Percentiles rank a stretch among this genome's conserved stretches.
Evolutionary conservation across 2,888 invertebrate genomes (phyloP).

Genomic region (Rotaria macrura): DNA sequence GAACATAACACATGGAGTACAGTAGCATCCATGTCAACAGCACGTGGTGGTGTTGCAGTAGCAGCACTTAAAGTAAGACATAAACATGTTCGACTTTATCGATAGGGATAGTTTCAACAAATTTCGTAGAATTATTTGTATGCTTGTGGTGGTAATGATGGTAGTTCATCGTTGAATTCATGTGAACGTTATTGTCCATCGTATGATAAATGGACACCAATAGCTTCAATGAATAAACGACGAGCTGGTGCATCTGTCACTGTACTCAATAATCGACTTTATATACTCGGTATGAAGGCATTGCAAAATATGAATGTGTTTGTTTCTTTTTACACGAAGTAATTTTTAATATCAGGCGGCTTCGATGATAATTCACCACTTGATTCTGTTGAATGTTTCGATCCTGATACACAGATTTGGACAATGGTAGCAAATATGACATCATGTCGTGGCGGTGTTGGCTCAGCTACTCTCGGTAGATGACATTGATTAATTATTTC

Average conservation of each 20-base stretch:
- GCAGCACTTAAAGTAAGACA: constrained; percentile 42
- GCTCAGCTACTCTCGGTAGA: not conserved
- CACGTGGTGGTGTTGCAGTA: constrained; percentile 53
- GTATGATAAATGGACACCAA: constrained; percentile 50
- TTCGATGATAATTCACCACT: constrained; percentile 54
- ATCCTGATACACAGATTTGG: constrained; percentile 35
- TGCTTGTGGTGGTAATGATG: constrained; percentile 54
- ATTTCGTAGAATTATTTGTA: constrained; percentile 45
- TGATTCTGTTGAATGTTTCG: constrained; percentile 38
- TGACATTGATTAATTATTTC: not conserved
- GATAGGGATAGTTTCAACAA: not conserved
- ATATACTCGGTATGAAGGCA: constrained; percentile 45
- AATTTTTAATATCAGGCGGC: constrained; percentile 43
- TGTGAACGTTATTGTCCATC: constrained; percentile 53
- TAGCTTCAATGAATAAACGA: constrained; percentile 50
- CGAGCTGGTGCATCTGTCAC: constrained; percentile 53
- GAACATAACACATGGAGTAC: constrained; percentile 49
- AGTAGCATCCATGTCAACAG: constrained; percentile 51
- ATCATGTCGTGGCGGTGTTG: constrained; percentile 7
- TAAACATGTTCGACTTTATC: not conserved
- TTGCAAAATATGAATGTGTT: too few species aligned
- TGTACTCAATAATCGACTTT: constrained; percentile 51
- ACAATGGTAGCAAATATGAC: constrained; percentile 35
- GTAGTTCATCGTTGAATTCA: constrained; percentile 50
- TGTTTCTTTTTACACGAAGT: not conserved